A percentile compares a stretch with the other conserved stretches of the same genome.
phyloP scores from a whole-genome alignment of 1,140 invertebrate species.

The Zaprionus inermis region DNA sequence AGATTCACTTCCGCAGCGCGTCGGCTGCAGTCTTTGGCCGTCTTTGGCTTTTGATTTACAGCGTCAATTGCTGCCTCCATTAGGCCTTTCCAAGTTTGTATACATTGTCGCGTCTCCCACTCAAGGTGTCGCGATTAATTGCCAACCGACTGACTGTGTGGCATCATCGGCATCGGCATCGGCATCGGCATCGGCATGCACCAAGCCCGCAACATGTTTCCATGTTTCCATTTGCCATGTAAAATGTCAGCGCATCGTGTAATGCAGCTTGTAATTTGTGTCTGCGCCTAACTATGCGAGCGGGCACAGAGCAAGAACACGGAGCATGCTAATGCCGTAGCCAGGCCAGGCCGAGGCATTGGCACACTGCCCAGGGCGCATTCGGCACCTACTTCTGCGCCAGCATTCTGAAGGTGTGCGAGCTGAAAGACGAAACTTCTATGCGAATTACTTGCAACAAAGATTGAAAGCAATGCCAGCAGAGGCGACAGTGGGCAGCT shows the following conservation, averaged over 20 bases:
- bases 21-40: not conserved
- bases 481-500: not conserved
- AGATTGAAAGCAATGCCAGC: not conserved
- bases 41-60: conserved; percentile 48
- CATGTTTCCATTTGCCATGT: conserved; percentile 67
- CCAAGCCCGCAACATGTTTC: conserved; percentile 72
- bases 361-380: conserved; percentile 5
- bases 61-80: conserved; percentile 53
- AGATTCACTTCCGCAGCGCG: conserved; percentile 25
- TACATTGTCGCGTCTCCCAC: conserved; percentile 55
- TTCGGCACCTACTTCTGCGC: not conserved
- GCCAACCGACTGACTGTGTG: conserved; percentile 26
- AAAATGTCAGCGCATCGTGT: conserved; percentile 71
- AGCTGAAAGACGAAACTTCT: not conserved
- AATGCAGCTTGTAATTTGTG: conserved; percentile 46
- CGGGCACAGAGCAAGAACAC: not conserved
- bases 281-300: conserved; percentile 8
- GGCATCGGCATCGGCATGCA: conserved; percentile 33
- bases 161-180: conserved; percentile 20
- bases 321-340: not conserved
- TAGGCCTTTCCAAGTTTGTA: conserved; percentile 32
- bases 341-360: conserved; percentile 1
- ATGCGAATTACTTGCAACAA: not conserved
- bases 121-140: conserved; percentile 71
- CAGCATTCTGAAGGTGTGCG: not conserved